Evolutionary conservation across 2,888 invertebrate genomes (phyloP), one percentile per base, ranked within the genome.

Genomic region (Phyllotreta cruciferae): DNA sequence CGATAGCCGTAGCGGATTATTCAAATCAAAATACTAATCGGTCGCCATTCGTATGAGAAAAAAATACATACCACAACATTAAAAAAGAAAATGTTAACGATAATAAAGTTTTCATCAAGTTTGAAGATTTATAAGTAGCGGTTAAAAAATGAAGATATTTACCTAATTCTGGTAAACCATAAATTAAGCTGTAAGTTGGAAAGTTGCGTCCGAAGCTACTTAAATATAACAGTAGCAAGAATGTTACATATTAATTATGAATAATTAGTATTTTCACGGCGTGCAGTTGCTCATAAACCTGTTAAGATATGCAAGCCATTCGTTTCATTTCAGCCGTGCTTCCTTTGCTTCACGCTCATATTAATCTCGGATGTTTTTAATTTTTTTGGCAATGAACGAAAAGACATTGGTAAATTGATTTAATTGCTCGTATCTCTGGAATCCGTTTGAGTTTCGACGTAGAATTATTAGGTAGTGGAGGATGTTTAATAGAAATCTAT

Each of bases 221-320:
- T 52, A 52, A 52, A 52, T 52, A 37, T 52, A 52, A 52, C 52
- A 52, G 52, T 52, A 52, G 52, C 52, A 52, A 37, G 52, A 52
- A 71, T 70, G 70, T 52, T 52, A 63, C 61, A 45, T 61, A 66
- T 64, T 66, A 63, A 66, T 61, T 64, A 66, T 62, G 56, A 63
- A 62, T 66, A 64, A 66, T 66, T 56, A 54, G 61, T 50, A 52
- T 66, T 63, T 62, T 52, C 61, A 61, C 39, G 63, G 35, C 11
- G 60, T 47, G 62, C 55, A 61, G 58, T 66, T 58, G 60, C 56
- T 64, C 60, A 62, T 56, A 60, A 37, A 36, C 52, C 50, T 56
- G 60, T 36, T 35, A 45, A 62, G 63, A 50, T 45, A 49, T 55
- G 50, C 61, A 55, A 61, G 42, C 62, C 49, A 60, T 62, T 63